phyloP scores from a whole-genome alignment of 92 coral and sea anemone genomes.

The Paramuricea clavata region DNA sequence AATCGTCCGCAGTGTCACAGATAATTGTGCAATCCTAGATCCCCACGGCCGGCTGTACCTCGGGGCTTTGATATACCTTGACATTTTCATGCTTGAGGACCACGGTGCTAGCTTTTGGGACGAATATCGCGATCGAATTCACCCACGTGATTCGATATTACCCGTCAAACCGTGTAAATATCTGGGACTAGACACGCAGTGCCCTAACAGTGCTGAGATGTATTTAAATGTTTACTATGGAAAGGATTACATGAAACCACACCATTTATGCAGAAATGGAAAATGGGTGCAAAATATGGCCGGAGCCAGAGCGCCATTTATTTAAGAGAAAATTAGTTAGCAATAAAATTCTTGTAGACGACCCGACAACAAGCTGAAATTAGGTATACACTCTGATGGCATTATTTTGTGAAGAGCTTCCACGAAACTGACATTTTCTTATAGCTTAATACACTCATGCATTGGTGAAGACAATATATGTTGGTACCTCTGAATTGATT shows the following conservation, averaged over 20 bases:
- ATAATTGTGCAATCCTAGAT: constrained; percentile 8
- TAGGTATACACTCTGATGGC: too few species aligned
- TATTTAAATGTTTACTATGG: constrained; percentile 16
- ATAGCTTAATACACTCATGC: too few species aligned
- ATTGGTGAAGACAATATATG: too few species aligned
- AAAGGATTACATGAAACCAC: constrained; percentile 21
- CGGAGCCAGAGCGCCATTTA: not conserved
- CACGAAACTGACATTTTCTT: too few species aligned
- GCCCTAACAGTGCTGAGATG: not conserved
- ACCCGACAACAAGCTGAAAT: too few species aligned
- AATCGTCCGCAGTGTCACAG: not conserved
- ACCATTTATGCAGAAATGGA: not conserved
- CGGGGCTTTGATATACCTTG: not conserved
- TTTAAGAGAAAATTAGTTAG: too few species aligned
- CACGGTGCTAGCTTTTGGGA: not conserved
- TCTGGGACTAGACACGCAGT: constrained; percentile 3
- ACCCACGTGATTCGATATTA: not conserved
- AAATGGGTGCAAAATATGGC: not conserved
- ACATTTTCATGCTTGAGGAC: constrained; percentile 1
- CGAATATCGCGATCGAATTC: not conserved
- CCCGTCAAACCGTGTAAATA: not conserved
- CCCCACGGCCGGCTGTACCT: not conserved
- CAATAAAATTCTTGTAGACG: too few species aligned
- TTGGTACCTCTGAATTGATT: too few species aligned
- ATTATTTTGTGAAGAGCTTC: too few species aligned